These are phyloP conservation scores for Emberiza fucata DNA, from an alignment of 2,113 vertebrate species.

Conservation along the genomic window DNA sequence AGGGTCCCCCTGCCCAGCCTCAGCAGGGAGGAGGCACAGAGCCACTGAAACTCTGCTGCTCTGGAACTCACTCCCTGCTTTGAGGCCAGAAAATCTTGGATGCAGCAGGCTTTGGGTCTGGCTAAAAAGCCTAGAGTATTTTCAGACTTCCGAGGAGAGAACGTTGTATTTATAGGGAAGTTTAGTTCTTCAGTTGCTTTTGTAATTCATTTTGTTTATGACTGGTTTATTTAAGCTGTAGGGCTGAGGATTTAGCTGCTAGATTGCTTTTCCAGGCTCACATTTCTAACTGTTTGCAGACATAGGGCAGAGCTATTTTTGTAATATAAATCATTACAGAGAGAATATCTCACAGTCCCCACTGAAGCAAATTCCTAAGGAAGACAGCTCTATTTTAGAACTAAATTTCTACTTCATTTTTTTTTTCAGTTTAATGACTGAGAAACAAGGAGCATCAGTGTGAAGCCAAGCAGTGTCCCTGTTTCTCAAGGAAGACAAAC, in stretches of 20 bases:
- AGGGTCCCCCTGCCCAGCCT: background rate
- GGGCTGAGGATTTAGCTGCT: background rate
- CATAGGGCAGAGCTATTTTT: constrained; percentile 11
- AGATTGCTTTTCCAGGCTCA: constrained; percentile 18
- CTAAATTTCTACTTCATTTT: background rate
- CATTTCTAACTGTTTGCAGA: constrained; percentile 13
- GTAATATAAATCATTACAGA: background rate
- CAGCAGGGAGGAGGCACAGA: background rate
- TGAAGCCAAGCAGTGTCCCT: background rate
- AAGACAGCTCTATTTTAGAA: background rate
- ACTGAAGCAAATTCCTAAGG: constrained; percentile 7
- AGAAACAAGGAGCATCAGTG: background rate
- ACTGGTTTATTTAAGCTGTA: background rate
- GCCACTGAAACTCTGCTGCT: background rate
- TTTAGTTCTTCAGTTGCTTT: background rate
- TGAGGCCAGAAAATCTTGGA: background rate
- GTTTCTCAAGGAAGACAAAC: background rate
- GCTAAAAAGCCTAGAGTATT: background rate
- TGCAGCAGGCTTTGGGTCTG: background rate
- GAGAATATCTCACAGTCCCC: background rate
- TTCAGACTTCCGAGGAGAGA: constrained; percentile 27
- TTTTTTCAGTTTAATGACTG: background rate
- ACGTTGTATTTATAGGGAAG: background rate
- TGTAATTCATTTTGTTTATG: background rate
- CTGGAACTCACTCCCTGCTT: background rate